These are phyloP conservation scores for Chrysoperla carnea DNA, from an alignment of 1,140 invertebrate species.

Conservation along the genomic window DNA sequence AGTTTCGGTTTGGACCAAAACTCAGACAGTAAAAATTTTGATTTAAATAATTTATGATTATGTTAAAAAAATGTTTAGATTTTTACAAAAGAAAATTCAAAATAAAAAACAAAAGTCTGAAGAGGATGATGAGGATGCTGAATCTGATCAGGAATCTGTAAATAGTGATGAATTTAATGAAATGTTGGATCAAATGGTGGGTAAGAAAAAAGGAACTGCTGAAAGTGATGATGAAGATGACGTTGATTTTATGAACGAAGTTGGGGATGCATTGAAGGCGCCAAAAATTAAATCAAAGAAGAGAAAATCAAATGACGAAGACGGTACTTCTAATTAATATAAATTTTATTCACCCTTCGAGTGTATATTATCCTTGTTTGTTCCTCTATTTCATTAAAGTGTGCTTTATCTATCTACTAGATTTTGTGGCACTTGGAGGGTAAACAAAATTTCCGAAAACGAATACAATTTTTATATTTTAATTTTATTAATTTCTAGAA, in stretches of 20 bases:
- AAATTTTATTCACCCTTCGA: too few species aligned
- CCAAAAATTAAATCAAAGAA: conserved; percentile 16
- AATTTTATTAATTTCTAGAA: conserved; percentile 13
- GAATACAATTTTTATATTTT: too few species aligned
- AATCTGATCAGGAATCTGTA: conserved; percentile 58
- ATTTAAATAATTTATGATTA: too few species aligned
- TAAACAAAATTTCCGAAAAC: too few species aligned
- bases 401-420: too few species aligned
- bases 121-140: conserved; percentile 20
- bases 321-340: neutral
- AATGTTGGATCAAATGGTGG: conserved; percentile 49
- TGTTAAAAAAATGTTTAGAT: conserved; percentile 16
- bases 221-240: conserved; percentile 23
- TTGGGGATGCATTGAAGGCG: conserved; percentile 23
- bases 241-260: conserved; percentile 33
- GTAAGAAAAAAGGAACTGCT: conserved; percentile 13
- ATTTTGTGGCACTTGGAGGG: too few species aligned
- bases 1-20: too few species aligned
- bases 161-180: conserved; percentile 78
- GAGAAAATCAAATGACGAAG: conserved; percentile 4
- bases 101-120: conserved; percentile 12
- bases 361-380: too few species aligned
- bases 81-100: conserved; percentile 27
- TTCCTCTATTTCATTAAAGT: too few species aligned
- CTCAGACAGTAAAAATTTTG: too few species aligned